Evolutionary conservation across 2,888 invertebrate genomes (phyloP), one percentile per base, ranked within the genome.

Genomic region (Ptilodon capucinus): DNA sequence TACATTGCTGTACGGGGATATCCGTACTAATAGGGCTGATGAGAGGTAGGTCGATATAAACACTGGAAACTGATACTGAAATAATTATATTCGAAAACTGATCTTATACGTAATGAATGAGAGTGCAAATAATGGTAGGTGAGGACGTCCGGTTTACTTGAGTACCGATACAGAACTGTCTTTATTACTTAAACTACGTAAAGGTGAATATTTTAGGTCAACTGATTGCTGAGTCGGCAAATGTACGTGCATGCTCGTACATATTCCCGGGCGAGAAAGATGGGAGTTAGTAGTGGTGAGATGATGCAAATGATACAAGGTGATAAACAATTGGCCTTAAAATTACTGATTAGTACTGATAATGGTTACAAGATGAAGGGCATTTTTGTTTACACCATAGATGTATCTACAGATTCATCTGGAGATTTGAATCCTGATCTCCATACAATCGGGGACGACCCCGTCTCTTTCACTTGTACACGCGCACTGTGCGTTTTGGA

Each of bases 211-310:
- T n/a, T n/a, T n/a, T n/a, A n/a, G n/a, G n/a, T n/a, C n/a, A n/a
- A n/a, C n/a, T n/a, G n/a, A n/a, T n/a, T n/a, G n/a, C n/a, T n/a
- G n/a, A n/a, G n/a, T n/a, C n/a, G n/a, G n/a, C n/a, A n/a, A n/a
- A n/a, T n/a, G n/a, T n/a, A n/a, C n/a, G n/a, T n/a, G 30, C 30
- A 30, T 36, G 36, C 36, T 36, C 36, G 36, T 36, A 36, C 36
- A 36, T 36, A 36, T 36, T 36, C 36, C 36, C 36, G 36, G 36
- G 36, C 36, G 17, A 17, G 36, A 36, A 36, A 36, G 19, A 36
- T 36, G 36, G 17, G 36, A n/a, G 36, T 36, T 36, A 36, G 36
- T 17, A 36, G 36, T 16, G 36, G 36, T 36, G 30, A 30, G 30
- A 30, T 30, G 30, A n/a, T 30, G 30, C 13, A 30, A 13, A 4